These are phyloP conservation scores for Ceyx margarethae DNA, from an alignment of 2,113 vertebrate genomes.

Conservation along the genomic window DNA sequence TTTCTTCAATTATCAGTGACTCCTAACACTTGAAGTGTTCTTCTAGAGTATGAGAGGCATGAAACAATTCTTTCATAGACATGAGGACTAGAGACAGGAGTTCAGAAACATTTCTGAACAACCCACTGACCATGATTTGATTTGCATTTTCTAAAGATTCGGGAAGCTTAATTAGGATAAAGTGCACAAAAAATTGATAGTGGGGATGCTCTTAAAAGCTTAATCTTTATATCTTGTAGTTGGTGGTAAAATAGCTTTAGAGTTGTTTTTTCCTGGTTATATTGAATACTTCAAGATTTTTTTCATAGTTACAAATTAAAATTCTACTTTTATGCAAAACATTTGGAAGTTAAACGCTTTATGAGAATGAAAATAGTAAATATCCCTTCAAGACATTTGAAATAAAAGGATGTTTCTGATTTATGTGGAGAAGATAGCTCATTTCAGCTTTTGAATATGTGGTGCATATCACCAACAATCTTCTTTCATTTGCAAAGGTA, in stretches of 20 bases:
- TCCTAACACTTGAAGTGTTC: background rate
- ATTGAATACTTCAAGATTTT: background rate
- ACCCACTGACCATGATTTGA: background rate
- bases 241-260: background rate
- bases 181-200: background rate
- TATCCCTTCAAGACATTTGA: conserved; percentile 21
- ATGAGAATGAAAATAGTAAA: conserved; percentile 12
- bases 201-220: background rate
- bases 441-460: background rate
- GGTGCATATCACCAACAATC: background rate
- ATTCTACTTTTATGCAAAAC: conserved; percentile 37
- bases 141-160: background rate
- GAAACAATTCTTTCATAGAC: background rate
- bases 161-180: background rate
- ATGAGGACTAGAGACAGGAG: background rate
- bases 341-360: conserved; percentile 8
- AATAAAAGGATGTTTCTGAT: conserved; percentile 14
- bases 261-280: background rate
- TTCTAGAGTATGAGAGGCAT: background rate
- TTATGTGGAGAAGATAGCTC: background rate
- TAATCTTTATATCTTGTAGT: background rate
- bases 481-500: conserved; percentile 12
- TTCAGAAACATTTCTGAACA: background rate
- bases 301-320: background rate
- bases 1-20: background rate